Evolutionary conservation across 1,140 invertebrate genomes (phyloP).

Genomic region (Pseudomyrmex cubaensis): DNA sequence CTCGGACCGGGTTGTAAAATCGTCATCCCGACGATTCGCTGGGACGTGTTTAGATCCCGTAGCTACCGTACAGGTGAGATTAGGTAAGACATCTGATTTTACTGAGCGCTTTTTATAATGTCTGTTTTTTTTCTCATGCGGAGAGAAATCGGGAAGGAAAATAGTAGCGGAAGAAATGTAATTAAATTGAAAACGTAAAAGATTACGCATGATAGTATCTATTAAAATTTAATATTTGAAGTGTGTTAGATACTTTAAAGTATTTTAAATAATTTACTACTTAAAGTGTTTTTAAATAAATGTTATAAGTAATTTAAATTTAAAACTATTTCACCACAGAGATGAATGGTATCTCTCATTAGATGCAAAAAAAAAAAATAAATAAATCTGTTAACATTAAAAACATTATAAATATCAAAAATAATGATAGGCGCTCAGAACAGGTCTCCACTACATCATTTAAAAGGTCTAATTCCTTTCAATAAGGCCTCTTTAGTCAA

Average conservation of each 20-base stretch:
- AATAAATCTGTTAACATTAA: too few species aligned
- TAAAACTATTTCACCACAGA: too few species aligned
- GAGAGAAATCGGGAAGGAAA: background rate
- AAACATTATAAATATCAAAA: too few species aligned
- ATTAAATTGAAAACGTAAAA: background rate
- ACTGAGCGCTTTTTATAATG: slow-evolving; percentile 4
- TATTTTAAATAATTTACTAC: background rate
- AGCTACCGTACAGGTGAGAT: slow-evolving; percentile 40
- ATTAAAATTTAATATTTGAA: too few species aligned
- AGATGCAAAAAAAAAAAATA: too few species aligned
- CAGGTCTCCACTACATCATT: too few species aligned
- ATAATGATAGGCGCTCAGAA: too few species aligned
- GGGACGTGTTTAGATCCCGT: background rate
- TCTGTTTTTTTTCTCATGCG: background rate
- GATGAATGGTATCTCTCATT: too few species aligned
- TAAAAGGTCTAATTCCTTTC: too few species aligned
- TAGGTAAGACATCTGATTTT: background rate
- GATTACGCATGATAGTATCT: too few species aligned
- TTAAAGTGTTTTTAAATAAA: background rate
- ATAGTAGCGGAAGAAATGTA: background rate
- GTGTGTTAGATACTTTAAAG: too few species aligned
- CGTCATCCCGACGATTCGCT: slow-evolving; percentile 45
- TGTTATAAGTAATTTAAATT: background rate
- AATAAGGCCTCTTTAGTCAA: too few species aligned
- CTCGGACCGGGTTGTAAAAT: slow-evolving; percentile 46